phyloP scores from a whole-genome alignment of 2,888 invertebrate genomes.

The Eupithecia pulchellata region DNA sequence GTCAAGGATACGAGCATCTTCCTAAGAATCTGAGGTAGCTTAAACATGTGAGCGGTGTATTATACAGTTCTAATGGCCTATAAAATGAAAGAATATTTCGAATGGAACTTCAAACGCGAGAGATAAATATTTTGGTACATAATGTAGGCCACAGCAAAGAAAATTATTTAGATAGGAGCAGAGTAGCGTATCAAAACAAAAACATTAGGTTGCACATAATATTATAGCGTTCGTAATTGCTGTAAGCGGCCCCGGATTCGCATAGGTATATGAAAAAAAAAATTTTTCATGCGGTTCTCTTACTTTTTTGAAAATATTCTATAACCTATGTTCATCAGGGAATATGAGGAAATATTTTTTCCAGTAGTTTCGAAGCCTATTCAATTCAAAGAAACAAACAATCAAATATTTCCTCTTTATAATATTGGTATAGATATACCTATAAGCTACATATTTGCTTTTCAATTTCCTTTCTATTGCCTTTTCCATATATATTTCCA shows the following conservation, averaged over 20 bases:
- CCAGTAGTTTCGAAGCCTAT: too few species aligned
- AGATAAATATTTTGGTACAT: constrained; percentile 26
- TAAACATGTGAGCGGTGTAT: constrained; percentile 10
- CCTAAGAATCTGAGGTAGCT: constrained; percentile 27
- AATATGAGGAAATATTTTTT: too few species aligned
- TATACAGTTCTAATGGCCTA: constrained; percentile 20
- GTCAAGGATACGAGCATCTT: constrained; percentile 58
- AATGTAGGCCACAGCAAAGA: constrained; percentile 24
- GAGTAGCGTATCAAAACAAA: neutral
- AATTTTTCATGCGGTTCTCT: too few species aligned
- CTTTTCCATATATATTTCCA: neutral
- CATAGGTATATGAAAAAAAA: too few species aligned
- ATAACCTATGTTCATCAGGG: too few species aligned
- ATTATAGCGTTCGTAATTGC: neutral
- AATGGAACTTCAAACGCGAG: constrained; percentile 24
- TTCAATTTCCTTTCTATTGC: too few species aligned
- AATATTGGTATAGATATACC: too few species aligned
- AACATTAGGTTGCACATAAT: neutral
- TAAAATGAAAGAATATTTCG: constrained; percentile 22
- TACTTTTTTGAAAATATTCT: too few species aligned
- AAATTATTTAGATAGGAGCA: neutral
- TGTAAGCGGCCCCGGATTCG: too few species aligned
- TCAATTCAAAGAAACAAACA: too few species aligned
- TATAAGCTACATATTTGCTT: too few species aligned
- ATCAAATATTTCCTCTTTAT: too few species aligned